These are phyloP conservation scores for Thymelicus acteon DNA, from an alignment of 2,888 invertebrate genomes.

Conservation along the genomic window DNA sequence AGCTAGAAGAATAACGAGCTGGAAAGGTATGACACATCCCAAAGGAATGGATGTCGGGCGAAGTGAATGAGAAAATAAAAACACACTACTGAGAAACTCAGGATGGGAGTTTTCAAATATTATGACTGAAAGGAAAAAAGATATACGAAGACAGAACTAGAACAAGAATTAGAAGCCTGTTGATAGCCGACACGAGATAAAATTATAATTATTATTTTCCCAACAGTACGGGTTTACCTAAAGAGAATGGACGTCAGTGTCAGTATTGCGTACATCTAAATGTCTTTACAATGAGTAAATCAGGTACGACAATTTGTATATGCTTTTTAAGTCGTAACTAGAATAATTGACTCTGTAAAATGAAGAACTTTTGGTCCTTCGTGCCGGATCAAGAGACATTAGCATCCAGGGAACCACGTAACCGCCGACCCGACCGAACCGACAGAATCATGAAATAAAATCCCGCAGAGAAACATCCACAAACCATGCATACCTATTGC, in stretches of 20 bases:
- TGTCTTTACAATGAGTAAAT: conserved; percentile 24
- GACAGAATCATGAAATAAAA: conserved; percentile 50
- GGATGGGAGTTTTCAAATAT: no score
- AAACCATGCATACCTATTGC: conserved; percentile 55
- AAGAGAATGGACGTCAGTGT: conserved; percentile 34
- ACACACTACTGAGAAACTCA: no score
- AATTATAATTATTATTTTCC: conserved; percentile 14
- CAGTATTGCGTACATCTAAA: conserved; percentile 19
- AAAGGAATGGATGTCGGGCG: no score
- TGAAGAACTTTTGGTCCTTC: conserved; percentile 37
- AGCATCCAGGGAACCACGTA: conserved; percentile 11
- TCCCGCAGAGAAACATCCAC: conserved; percentile 48
- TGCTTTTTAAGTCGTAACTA: conserved; percentile 28
- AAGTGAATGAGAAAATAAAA: no score
- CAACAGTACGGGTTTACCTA: conserved; percentile 9
- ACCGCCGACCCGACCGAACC: conserved; percentile 51
- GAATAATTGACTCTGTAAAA: conserved; percentile 34
- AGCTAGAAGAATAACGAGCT: no score
- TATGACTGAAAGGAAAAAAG: no score
- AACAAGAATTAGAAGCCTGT: neutral
- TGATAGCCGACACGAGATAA: neutral
- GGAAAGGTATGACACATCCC: no score
- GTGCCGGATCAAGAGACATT: conserved; percentile 36
- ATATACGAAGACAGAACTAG: neutral
- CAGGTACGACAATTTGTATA: conserved; percentile 38